Evolutionary conservation across 1,140 invertebrate genomes (phyloP).

Genomic region (Panagrolaimus sp.): DNA sequence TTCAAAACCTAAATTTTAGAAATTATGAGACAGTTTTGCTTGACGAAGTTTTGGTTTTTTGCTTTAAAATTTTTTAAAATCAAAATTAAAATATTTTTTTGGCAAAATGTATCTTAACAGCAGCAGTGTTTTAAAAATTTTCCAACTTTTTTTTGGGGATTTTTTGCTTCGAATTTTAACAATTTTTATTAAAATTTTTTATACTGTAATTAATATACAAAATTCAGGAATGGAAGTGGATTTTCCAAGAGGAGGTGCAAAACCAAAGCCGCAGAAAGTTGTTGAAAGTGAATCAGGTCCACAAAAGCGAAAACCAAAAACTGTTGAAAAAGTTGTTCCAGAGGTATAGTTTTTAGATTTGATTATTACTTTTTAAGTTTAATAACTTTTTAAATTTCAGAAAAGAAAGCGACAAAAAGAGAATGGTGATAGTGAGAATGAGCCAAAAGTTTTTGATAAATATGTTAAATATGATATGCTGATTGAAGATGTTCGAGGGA

Average conservation of each 20-base stretch:
- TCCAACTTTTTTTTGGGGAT: neutral
- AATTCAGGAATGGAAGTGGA: neutral
- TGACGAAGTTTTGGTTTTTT: no score
- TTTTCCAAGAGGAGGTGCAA: neutral
- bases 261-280: neutral
- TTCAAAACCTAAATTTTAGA: no score
- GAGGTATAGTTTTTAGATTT: neutral
- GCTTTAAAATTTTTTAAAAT: no score
- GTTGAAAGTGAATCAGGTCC: neutral
- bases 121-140: no score
- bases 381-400: neutral
- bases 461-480: slow-evolving; percentile 37
- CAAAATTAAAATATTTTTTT: no score
- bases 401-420: neutral
- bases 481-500: slow-evolving; percentile 40
- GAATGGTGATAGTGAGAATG: neutral
- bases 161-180: neutral
- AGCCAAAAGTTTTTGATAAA: slow-evolving; percentile 38
- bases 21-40: no score
- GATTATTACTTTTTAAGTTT: neutral
- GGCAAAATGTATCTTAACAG: no score
- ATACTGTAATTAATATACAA: neutral
- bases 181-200: neutral
- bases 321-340: neutral
- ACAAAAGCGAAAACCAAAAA: neutral